A percentile compares a stretch with the other conserved stretches of the same genome.
Evolutionary conservation across 2,113 vertebrate species (phyloP).

Genomic region (Rallus limicola): DNA sequence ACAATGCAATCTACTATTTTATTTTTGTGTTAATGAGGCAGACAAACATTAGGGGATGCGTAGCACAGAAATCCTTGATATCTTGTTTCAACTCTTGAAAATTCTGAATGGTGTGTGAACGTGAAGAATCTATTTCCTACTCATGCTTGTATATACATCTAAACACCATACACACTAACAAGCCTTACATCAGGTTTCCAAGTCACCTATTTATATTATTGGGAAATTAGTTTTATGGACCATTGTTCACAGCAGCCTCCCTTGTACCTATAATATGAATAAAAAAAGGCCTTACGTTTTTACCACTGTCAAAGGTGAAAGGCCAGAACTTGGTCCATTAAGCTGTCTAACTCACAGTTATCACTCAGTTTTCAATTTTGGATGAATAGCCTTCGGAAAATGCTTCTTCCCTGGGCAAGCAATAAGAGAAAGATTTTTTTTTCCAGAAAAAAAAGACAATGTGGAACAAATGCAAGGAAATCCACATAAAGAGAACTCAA

Average conservation of each 20-base stretch:
- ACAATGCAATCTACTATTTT: not conserved
- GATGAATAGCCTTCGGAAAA: not conserved
- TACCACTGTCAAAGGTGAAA: not conserved
- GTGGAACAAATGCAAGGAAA: not conserved
- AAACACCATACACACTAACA: not conserved
- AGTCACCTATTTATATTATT: not conserved
- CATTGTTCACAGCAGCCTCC: not conserved
- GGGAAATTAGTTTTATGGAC: not conserved
- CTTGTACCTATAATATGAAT: not conserved
- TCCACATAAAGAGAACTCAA: not conserved
- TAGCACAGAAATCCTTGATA: not conserved
- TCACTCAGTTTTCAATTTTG: not conserved
- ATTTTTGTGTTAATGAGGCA: not conserved
- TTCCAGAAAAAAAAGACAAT: not conserved
- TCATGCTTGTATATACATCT: fast-evolving
- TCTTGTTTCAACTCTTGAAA: not conserved
- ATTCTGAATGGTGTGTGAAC: not conserved
- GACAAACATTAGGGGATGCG: not conserved
- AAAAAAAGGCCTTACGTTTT: not conserved
- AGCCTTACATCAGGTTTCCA: not conserved
- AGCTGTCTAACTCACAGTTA: not conserved
- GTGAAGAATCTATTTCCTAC: not conserved
- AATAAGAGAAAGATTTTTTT: not conserved
- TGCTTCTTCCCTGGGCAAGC: not conserved
- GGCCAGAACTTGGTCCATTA: not conserved